A percentile compares a stretch with the other conserved stretches of the same genome.
Conservation (phyloP, 2,113 vertebrate species). For the Ailurus styani region DNA sequence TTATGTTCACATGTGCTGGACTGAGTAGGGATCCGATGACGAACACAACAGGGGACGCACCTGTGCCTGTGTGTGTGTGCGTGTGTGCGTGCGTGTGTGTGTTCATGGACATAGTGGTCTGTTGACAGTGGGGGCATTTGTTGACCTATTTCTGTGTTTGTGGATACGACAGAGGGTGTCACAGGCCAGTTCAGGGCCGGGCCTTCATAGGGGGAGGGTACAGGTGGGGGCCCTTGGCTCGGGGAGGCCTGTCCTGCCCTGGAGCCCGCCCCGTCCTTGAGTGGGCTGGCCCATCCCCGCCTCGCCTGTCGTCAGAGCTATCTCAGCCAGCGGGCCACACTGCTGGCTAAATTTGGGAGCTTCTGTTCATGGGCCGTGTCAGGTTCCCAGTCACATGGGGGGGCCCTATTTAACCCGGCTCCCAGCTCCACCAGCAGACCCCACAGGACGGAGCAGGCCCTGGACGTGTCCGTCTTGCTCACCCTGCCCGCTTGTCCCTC, state of each 20-base stretch:
- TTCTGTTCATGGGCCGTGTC: constrained; percentile 83
- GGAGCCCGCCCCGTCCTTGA: background rate
- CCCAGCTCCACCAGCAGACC: constrained; percentile 8
- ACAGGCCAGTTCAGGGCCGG: background rate
- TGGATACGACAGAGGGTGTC: background rate
- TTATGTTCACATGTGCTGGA: background rate
- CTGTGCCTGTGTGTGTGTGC: background rate
- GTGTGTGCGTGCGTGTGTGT: background rate
- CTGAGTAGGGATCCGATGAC: background rate
- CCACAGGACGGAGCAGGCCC: background rate
- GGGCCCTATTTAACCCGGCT: constrained; percentile 74
- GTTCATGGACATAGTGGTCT: background rate
- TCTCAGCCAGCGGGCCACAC: constrained; percentile 68
- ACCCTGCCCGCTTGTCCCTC: constrained; percentile 31
- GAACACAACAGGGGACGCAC: rapidly evolving
- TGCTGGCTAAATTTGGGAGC: constrained; percentile 90
- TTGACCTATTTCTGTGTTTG: background rate
- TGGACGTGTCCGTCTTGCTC: rapidly evolving
- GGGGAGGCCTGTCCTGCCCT: background rate
- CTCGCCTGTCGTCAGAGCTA: constrained; percentile 77
- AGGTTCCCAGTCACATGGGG: constrained; percentile 88
- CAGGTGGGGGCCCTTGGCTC: background rate
- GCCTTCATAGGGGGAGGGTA: background rate
- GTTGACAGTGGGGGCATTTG: background rate
- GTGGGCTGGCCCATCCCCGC: background rate